A percentile compares a stretch with the other conserved stretches of the same genome.
Evolutionary conservation across 2,797 vertebrate species (phyloP).

Genomic region (Acestrorhynchus altus): DNA sequence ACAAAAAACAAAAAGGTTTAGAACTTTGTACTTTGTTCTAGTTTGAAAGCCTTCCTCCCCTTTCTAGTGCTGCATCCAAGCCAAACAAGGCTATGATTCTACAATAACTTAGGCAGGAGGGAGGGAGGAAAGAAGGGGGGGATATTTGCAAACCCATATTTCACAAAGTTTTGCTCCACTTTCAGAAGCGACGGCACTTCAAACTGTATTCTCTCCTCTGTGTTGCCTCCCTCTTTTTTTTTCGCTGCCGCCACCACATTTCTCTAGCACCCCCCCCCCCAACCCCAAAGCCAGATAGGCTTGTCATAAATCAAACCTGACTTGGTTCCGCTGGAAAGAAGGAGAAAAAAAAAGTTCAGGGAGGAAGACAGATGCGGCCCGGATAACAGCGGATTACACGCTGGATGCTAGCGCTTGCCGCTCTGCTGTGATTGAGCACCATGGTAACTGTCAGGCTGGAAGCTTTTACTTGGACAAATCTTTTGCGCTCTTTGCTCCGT

Average conservation of each 20-base stretch:
- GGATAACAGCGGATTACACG: conserved; percentile 52
- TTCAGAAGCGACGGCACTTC: conserved; percentile 54
- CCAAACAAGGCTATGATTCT: conserved; percentile 49
- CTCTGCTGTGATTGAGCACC: conserved; percentile 36
- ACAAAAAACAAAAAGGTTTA: conserved; percentile 32
- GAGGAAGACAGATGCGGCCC: conserved; percentile 51
- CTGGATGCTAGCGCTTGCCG: conserved; percentile 39
- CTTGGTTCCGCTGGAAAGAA: conserved; percentile 47
- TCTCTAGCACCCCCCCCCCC: background rate
- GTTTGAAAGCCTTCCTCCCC: conserved; percentile 42
- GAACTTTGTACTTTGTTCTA: conserved; percentile 50
- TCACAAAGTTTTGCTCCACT: conserved; percentile 63
- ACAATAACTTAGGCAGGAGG: conserved; percentile 47
- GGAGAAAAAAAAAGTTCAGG: conserved; percentile 37
- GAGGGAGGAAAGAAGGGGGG: conserved; percentile 2
- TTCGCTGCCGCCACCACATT: background rate
- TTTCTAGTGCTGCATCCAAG: conserved; percentile 19
- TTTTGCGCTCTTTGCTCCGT: conserved; percentile 15
- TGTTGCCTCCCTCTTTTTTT: conserved; percentile 1
- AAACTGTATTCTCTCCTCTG: conserved; percentile 42
- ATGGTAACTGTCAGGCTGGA: conserved; percentile 38
- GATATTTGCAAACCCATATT: conserved; percentile 53
- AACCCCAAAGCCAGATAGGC: conserved; percentile 49
- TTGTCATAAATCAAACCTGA: conserved; percentile 63
- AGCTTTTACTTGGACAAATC: conserved; percentile 49